phyloP scores from a whole-genome alignment of 2,888 invertebrate species.

The Drosophila flavopinicola region DNA sequence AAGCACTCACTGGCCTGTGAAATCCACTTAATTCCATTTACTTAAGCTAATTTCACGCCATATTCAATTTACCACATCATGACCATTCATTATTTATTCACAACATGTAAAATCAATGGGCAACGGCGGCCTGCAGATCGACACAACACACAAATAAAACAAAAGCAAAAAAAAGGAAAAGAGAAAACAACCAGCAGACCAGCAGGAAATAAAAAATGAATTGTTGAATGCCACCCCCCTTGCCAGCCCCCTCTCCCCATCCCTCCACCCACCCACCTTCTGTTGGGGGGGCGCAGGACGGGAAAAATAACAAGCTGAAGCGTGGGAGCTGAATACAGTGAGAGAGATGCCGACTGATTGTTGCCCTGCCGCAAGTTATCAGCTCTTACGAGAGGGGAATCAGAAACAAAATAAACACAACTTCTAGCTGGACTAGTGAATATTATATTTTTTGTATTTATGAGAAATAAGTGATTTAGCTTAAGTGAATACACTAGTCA shows the following conservation, averaged over 20 bases:
- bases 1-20: constrained; percentile 68
- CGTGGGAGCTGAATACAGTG: background rate
- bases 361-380: constrained; percentile 6
- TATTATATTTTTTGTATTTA: too few species aligned
- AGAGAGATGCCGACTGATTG: background rate
- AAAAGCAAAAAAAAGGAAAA: constrained; percentile 5
- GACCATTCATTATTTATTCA: constrained; percentile 82
- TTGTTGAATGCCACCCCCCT: constrained; percentile 73
- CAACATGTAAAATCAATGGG: constrained; percentile 82
- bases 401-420: too few species aligned
- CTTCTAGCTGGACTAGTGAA: too few species aligned
- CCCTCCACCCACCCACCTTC: too few species aligned
- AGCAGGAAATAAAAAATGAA: constrained; percentile 48
- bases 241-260: too few species aligned
- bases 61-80: constrained; percentile 82
- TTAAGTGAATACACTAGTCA: too few species aligned
- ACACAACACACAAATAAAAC: constrained; percentile 23
- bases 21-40: constrained; percentile 83
- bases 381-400: too few species aligned
- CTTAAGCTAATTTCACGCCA: constrained; percentile 83
- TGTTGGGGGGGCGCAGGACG: constrained; percentile 16
- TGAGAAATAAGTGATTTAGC: too few species aligned
- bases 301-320: constrained; percentile 16
- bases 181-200: too few species aligned
- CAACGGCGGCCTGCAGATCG: constrained; percentile 26